A percentile compares a stretch with the other conserved stretches of the same genome.
Evolutionary conservation across 2,888 invertebrate species (phyloP).

Genomic region (Scelioninae gen. 2): DNA sequence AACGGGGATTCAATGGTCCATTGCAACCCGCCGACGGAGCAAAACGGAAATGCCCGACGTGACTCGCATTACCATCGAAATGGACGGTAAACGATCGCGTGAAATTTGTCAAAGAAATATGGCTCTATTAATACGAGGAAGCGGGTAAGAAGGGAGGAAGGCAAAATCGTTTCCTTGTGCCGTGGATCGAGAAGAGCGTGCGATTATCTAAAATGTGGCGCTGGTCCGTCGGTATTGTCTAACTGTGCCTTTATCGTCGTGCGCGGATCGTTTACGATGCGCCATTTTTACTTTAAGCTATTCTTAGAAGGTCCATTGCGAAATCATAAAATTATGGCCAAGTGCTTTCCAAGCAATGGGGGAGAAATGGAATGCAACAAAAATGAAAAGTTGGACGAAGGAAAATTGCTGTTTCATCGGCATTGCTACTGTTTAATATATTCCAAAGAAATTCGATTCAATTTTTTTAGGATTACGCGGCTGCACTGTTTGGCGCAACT

Average conservation of each 20-base stretch:
- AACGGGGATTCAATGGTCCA: slow-evolving; percentile 46
- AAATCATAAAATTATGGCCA: slow-evolving; percentile 57
- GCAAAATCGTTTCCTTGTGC: slow-evolving; percentile 17
- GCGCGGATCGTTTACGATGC: slow-evolving; percentile 57
- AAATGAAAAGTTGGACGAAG: slow-evolving; percentile 47
- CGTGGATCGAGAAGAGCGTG: slow-evolving; percentile 13
- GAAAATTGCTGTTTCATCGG: slow-evolving; percentile 7
- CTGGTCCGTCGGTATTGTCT: slow-evolving; percentile 45
- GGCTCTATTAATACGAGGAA: slow-evolving; percentile 33
- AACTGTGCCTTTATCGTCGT: slow-evolving; percentile 56
- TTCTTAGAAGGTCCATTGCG: slow-evolving; percentile 57
- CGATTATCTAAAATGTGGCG: slow-evolving; percentile 40
- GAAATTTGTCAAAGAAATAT: slow-evolving; percentile 52
- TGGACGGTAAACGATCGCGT: slow-evolving; percentile 28
- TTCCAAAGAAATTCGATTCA: slow-evolving; percentile 12
- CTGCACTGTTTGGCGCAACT: too few relatives aligned
- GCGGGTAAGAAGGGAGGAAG: not conserved
- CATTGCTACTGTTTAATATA: slow-evolving; percentile 16
- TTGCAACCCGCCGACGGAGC: slow-evolving; percentile 41
- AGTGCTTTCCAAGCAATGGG: slow-evolving; percentile 34
- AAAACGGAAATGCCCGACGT: slow-evolving; percentile 37
- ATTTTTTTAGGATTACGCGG: too few relatives aligned
- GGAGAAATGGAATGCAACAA: slow-evolving; percentile 50
- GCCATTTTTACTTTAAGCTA: slow-evolving; percentile 53
- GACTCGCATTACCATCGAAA: slow-evolving; percentile 48